Percentiles rank a stretch among this genome's conserved stretches.
phyloP scores from a whole-genome alignment of 1,140 invertebrate genomes.

The Drosophila chauvacae region DNA sequence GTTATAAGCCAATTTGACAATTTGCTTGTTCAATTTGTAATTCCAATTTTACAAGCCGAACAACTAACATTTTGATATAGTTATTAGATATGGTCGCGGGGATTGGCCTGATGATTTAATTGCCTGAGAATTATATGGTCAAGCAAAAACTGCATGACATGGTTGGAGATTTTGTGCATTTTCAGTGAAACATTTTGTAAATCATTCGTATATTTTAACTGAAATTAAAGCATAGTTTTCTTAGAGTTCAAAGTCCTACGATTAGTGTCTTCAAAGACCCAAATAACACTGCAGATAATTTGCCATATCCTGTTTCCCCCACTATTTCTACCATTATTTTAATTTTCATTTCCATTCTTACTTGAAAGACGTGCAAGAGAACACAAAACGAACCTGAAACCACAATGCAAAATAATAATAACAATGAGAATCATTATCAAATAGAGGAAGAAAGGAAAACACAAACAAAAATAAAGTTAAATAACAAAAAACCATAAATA shows the following conservation, averaged over 20 bases:
- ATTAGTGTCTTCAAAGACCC: constrained; percentile 7
- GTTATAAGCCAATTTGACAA: constrained; percentile 41
- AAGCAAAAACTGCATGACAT: constrained; percentile 4
- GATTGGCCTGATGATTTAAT: constrained; percentile 45
- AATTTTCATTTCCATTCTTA: constrained; percentile 32
- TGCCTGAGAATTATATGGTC: constrained; percentile 21
- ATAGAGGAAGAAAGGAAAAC: constrained; percentile 28
- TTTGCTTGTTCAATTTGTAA: constrained; percentile 51
- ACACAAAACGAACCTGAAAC: constrained; percentile 35
- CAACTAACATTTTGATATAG: constrained; percentile 63
- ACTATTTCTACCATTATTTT: not conserved
- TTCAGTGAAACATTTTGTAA: not conserved
- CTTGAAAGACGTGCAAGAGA: constrained; percentile 55
- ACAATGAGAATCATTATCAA: constrained; percentile 71
- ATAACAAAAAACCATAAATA: constrained; percentile 57
- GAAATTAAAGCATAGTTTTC: not conserved
- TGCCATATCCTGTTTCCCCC: constrained; percentile 3
- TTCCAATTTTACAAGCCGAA: constrained; percentile 58
- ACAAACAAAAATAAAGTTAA: not conserved
- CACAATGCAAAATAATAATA: constrained; percentile 45
- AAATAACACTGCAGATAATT: constrained; percentile 13
- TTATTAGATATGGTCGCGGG: constrained; percentile 67
- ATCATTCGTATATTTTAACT: not conserved
- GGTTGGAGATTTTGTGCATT: not conserved
- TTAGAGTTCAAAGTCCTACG: constrained; percentile 1